These are phyloP conservation scores for Mamestra configurata DNA, from an alignment of 1,140 invertebrate genomes.

Conservation along the genomic window DNA sequence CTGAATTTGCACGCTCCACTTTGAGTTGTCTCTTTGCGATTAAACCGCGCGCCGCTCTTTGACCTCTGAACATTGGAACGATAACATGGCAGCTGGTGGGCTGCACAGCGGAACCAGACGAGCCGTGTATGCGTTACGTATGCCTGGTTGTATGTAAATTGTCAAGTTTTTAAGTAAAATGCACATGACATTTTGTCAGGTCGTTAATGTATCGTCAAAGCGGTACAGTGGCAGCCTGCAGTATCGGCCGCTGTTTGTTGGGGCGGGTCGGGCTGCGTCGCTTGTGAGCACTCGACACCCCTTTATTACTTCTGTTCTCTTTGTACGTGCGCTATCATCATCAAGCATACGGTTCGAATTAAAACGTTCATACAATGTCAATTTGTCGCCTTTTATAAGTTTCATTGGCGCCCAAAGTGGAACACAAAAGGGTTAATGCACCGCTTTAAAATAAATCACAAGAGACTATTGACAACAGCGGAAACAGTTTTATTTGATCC, in stretches of 20 bases:
- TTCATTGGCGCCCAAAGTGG: conserved; percentile 73
- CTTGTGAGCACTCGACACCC: conserved; percentile 80
- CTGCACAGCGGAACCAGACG: conserved; percentile 4
- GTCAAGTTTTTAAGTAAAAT: conserved; percentile 25
- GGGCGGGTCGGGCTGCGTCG: conserved; percentile 58
- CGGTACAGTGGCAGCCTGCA: conserved; percentile 36
- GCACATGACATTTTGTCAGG: conserved; percentile 44
- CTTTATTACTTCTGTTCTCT: conserved; percentile 84
- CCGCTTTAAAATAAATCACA: conserved; percentile 1
- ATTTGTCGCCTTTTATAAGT: conserved; percentile 72
- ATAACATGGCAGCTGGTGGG: conserved; percentile 60
- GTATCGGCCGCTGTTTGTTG: conserved; percentile 48
- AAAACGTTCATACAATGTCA: conserved; percentile 78
- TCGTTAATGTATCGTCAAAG: conserved; percentile 60
- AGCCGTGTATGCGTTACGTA: conserved; percentile 5
- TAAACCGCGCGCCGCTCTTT: conserved; percentile 69
- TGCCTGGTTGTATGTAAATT: conserved; percentile 10
- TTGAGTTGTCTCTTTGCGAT: conserved; percentile 83
- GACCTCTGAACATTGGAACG: conserved; percentile 73
- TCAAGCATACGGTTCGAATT: conserved; percentile 80
- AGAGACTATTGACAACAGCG: no score
- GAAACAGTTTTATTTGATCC: no score
- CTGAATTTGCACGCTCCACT: conserved; percentile 85
- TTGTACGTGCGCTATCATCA: conserved; percentile 77
- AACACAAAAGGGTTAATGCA: conserved; percentile 39